These are phyloP conservation scores for Latrodectus geometricus DNA, from an alignment of 1,140 invertebrate species.

Conservation along the genomic window DNA sequence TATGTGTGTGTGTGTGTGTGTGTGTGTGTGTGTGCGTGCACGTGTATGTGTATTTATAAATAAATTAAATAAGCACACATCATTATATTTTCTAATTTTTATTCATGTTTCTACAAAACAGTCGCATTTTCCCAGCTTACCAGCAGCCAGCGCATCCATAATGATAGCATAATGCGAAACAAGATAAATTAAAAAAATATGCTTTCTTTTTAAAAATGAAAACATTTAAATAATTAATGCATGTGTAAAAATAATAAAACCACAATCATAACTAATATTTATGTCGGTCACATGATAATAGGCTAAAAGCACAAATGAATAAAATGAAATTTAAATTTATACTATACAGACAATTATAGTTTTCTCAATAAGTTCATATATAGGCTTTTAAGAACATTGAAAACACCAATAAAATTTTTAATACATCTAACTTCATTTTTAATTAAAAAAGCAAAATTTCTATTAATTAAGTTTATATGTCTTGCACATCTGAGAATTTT, in stretches of 20 bases:
- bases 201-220: too few relatives aligned
- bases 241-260: too few relatives aligned
- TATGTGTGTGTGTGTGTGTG: too few relatives aligned
- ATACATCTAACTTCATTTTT: not conserved
- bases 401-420: not conserved
- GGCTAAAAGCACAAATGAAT: too few relatives aligned
- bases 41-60: not conserved
- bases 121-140: conserved; percentile 45
- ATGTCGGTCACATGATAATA: too few relatives aligned
- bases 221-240: too few relatives aligned
- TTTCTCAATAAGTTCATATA: not conserved
- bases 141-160: conserved; percentile 25
- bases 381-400: not conserved
- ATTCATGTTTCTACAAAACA: conserved; percentile 56
- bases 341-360: too few relatives aligned
- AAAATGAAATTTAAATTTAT: too few relatives aligned
- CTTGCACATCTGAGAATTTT: too few relatives aligned
- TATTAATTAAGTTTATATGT: not conserved
- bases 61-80: not conserved
- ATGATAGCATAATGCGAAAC: not conserved
- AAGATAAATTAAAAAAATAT: too few relatives aligned
- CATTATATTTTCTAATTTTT: conserved; percentile 38
- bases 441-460: not conserved
- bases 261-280: too few relatives aligned
- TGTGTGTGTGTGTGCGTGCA: too few relatives aligned